Conservation (phyloP, 2,888 invertebrate genomes). For the Tenthredo amoena region DNA sequence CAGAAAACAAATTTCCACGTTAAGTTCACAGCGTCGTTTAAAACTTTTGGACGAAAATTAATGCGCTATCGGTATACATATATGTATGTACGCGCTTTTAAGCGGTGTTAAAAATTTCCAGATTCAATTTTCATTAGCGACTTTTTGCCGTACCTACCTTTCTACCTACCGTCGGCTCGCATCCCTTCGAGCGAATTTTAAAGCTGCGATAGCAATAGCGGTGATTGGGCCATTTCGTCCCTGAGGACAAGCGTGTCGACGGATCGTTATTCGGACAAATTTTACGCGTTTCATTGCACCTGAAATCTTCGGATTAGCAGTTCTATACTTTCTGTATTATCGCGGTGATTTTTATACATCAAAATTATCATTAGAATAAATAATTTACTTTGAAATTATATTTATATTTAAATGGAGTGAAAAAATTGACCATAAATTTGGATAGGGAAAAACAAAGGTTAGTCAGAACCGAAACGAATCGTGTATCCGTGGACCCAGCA, state of each 20-base stretch:
- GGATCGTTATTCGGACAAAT: background rate
- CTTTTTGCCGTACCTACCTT: background rate
- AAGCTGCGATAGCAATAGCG: conserved; percentile 15
- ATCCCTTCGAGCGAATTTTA: background rate
- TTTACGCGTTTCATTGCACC: background rate
- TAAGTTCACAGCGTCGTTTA: background rate
- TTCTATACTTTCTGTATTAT: background rate
- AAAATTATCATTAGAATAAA: background rate
- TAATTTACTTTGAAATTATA: background rate
- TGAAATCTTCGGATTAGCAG: background rate
- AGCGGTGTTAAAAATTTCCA: background rate
- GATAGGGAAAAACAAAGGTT: background rate
- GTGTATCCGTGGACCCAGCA: background rate
- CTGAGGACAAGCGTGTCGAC: background rate
- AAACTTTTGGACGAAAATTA: background rate
- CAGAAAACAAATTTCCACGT: too few species aligned
- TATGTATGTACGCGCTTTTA: background rate
- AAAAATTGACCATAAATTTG: background rate
- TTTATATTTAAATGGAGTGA: background rate
- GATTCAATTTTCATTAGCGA: conserved; percentile 5
- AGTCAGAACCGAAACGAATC: conserved; percentile 43
- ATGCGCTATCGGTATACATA: background rate
- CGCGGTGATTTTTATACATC: too few species aligned
- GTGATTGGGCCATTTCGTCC: background rate
- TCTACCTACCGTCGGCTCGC: background rate